A percentile compares a stretch with the other conserved stretches of the same genome.
These are phyloP conservation scores for Tinea semifulvella DNA, from an alignment of 2,888 invertebrate genomes.

Conservation along the genomic window DNA sequence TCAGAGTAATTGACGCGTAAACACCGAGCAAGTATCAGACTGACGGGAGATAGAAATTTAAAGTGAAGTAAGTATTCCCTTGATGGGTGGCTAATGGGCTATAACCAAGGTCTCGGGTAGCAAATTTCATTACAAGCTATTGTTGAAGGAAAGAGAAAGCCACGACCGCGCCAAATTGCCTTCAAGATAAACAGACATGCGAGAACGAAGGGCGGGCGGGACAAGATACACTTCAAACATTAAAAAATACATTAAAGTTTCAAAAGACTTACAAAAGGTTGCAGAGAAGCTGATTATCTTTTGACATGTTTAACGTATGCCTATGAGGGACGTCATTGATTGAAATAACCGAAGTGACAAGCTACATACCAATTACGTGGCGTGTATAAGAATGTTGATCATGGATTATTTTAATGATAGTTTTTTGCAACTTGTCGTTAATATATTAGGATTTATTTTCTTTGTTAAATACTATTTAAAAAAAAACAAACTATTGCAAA, in stretches of 20 bases:
- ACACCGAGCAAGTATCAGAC: slow-evolving; percentile 2
- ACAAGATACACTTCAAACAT: not conserved
- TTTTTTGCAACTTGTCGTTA: no score
- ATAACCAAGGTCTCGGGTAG: slow-evolving; percentile 33
- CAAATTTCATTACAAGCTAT: slow-evolving; percentile 39
- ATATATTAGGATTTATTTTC: no score
- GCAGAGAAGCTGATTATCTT: not conserved
- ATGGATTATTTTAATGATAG: no score
- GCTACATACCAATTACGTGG: no score
- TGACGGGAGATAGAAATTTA: slow-evolving; percentile 10
- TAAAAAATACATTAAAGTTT: slow-evolving; percentile 8
- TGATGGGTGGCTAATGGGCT: slow-evolving; percentile 33
- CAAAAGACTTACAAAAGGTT: not conserved
- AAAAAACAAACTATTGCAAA: no score
- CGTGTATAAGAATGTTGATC: no score
- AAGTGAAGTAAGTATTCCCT: slow-evolving; percentile 18
- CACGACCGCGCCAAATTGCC: slow-evolving; percentile 22
- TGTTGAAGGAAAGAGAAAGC: slow-evolving; percentile 23
- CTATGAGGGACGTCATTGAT: no score
- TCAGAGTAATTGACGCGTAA: not conserved
- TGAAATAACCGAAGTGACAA: no score
- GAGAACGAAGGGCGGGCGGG: not conserved
- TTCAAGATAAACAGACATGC: slow-evolving; percentile 11
- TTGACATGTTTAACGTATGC: no score
- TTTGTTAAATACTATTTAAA: no score